Conservation (phyloP, 2,797 vertebrate species). For the Gadopsis bispinosus region DNA sequence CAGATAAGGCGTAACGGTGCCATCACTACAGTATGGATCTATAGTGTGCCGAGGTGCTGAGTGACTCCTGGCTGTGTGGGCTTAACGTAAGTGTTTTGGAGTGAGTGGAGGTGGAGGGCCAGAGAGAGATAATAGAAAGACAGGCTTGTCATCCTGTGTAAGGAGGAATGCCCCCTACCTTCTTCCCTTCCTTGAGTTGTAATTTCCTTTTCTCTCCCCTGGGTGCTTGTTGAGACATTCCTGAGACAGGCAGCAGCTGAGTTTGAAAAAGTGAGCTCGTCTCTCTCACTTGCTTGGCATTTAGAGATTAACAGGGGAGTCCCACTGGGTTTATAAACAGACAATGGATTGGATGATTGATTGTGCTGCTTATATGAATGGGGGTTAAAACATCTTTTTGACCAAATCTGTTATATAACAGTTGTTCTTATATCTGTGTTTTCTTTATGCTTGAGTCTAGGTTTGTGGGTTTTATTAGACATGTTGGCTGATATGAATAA, state of each 20-base stretch:
- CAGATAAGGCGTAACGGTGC: conserved; percentile 50
- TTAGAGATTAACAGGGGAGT: conserved; percentile 56
- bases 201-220: conserved; percentile 78
- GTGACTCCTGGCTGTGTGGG: conserved; percentile 47
- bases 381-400: conserved; percentile 27
- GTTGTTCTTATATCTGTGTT: conserved; percentile 46
- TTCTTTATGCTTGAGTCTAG: conserved; percentile 33
- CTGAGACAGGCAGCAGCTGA: conserved; percentile 73
- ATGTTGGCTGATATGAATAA: conserved; percentile 53
- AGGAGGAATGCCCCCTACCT: conserved; percentile 59
- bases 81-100: conserved; percentile 39
- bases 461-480: conserved; percentile 41
- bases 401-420: conserved; percentile 27
- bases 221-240: conserved; percentile 78
- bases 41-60: conserved; percentile 37
- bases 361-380: not conserved
- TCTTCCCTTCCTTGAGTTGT: conserved; percentile 64
- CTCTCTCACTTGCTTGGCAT: conserved; percentile 52
- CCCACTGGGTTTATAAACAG: conserved; percentile 52
- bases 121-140: conserved; percentile 56
- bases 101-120: conserved; percentile 49
- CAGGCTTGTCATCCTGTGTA: conserved; percentile 54
- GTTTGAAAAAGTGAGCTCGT: conserved; percentile 57
- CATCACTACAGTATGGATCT: conserved; percentile 36
- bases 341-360: conserved; percentile 46